Conservation (phyloP, 1,140 invertebrate species). For the Pogonus chalceus region DNA sequence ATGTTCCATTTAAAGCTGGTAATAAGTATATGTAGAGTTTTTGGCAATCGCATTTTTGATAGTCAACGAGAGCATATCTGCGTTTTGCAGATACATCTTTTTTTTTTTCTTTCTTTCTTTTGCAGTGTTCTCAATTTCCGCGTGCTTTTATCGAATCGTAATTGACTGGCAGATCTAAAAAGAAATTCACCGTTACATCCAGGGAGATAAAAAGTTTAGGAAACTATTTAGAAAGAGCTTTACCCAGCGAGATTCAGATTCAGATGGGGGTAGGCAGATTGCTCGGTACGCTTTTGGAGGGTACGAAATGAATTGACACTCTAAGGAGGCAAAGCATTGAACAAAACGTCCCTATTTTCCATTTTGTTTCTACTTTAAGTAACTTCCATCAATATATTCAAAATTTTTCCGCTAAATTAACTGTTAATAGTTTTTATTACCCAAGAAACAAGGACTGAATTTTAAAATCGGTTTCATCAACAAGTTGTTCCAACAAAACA, state of each 20-base stretch:
- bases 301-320: neutral
- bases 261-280: neutral
- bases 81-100: constrained; percentile 7
- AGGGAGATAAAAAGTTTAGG: constrained; percentile 6
- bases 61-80: neutral
- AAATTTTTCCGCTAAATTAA: no score
- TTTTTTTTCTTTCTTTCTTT: neutral
- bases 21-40: no score
- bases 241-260: neutral
- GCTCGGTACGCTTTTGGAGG: neutral
- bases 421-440: no score
- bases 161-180: constrained; percentile 6
- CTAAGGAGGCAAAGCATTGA: neutral
- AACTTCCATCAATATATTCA: no score
- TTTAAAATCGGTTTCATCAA: no score
- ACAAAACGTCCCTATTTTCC: no score
- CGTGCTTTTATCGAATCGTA: constrained; percentile 5
- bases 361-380: no score
- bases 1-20: no score
- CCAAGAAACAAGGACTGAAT: no score
- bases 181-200: constrained; percentile 3
- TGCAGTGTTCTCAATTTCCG: constrained; percentile 4
- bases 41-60: no score
- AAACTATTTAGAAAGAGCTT: constrained; percentile 6
- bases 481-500: no score